phyloP scores from a whole-genome alignment of 2,797 vertebrate genomes.

The Chelon labrosus region DNA sequence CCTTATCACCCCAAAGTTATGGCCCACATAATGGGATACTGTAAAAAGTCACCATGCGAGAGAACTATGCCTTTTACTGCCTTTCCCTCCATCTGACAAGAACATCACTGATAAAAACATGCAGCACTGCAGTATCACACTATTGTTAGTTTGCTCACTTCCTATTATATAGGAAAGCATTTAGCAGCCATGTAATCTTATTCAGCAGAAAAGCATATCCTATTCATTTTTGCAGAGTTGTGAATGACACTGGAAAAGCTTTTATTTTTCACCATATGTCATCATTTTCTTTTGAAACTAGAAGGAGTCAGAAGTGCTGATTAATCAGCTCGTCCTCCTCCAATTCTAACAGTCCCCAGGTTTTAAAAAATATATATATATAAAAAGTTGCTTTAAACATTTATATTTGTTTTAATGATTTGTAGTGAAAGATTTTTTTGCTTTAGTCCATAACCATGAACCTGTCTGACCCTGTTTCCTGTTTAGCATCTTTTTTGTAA shows the following conservation, averaged over 20 bases:
- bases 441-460: not conserved
- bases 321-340: slow-evolving; percentile 16
- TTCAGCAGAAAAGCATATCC: slow-evolving; percentile 7
- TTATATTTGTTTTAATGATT: not conserved
- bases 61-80: slow-evolving; percentile 28
- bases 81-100: slow-evolving; percentile 34
- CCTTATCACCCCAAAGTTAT: slow-evolving; percentile 35
- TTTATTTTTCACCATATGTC: slow-evolving; percentile 1
- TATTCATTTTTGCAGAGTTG: slow-evolving; percentile 7
- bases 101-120: slow-evolving; percentile 25
- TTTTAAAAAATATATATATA: not conserved
- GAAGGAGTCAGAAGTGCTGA: slow-evolving; percentile 17
- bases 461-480: not conserved
- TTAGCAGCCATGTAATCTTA: slow-evolving; percentile 11
- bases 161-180: slow-evolving; percentile 6
- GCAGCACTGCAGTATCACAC: not conserved
- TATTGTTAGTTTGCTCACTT: slow-evolving; percentile 4
- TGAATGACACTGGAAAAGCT: slow-evolving; percentile 8
- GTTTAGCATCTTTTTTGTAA: not conserved
- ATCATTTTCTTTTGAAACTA: slow-evolving; percentile 18
- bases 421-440: not conserved
- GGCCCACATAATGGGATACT: slow-evolving; percentile 44
- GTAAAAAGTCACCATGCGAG: slow-evolving; percentile 44
- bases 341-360: not conserved
- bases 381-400: not conserved